Evolutionary conservation across 2,797 vertebrate species (phyloP).

Genomic region (Peromyscus melanophrys): DNA sequence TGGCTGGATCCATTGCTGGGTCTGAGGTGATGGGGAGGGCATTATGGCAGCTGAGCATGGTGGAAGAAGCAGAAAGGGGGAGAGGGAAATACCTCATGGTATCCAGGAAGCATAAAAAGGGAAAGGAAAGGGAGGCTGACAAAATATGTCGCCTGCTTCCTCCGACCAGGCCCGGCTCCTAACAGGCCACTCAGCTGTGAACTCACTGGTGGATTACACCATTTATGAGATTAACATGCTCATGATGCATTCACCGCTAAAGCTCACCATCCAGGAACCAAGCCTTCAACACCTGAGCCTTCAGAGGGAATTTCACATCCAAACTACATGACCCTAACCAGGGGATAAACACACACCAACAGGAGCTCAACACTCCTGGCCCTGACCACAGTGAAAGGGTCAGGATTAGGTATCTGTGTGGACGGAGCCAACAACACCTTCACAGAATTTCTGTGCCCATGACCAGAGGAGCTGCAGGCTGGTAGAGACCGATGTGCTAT

Average conservation of each 20-base stretch:
- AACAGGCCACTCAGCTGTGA: neutral
- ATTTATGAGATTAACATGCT: neutral
- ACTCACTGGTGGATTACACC: neutral
- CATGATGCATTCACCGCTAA: neutral
- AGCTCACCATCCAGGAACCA: neutral
- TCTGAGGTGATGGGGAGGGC: neutral
- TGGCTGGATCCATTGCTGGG: neutral
- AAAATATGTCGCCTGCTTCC: neutral
- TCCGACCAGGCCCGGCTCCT: neutral
- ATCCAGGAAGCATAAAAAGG: neutral
- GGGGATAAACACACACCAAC: neutral
- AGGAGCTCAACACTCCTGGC: too few species aligned
- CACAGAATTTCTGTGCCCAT: neutral
- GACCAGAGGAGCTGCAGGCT: neutral
- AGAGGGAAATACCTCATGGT: neutral
- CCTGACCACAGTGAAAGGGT: neutral
- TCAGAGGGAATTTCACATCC: neutral
- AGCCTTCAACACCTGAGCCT: neutral
- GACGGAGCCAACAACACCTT: neutral
- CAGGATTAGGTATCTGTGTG: neutral
- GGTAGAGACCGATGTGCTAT: neutral
- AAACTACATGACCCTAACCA: neutral
- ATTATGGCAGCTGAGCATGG: neutral
- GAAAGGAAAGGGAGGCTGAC: neutral
- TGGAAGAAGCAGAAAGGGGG: neutral